These are phyloP conservation scores for Diploscapter pachys DNA, from an alignment of 1,140 invertebrate genomes.

Conservation along the genomic window DNA sequence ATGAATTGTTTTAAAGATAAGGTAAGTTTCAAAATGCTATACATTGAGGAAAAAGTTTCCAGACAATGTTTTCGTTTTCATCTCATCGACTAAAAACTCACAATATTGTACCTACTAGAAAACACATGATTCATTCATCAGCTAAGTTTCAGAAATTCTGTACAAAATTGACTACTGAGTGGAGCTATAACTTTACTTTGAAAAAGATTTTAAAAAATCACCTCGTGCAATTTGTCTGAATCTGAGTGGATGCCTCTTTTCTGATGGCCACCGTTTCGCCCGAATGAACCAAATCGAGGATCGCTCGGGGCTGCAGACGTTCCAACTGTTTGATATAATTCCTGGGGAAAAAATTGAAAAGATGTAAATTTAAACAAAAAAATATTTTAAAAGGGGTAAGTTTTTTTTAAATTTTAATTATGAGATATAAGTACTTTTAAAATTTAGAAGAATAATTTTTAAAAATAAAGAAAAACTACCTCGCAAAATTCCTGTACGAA, in stretches of 20 bases:
- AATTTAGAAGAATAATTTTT: conserved; percentile 63
- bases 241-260: conserved; percentile 75
- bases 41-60: no score
- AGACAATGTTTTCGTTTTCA: no score
- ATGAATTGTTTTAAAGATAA: conserved; percentile 4
- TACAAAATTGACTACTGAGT: background rate
- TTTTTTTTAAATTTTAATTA: conserved; percentile 59
- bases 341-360: conserved; percentile 65
- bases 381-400: background rate
- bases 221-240: conserved; percentile 28
- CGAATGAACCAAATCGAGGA: conserved; percentile 91
- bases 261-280: conserved; percentile 82
- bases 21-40: background rate
- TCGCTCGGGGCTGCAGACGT: conserved; percentile 82
- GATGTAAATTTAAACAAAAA: conserved; percentile 29
- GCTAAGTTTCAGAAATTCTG: no score
- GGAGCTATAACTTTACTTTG: conserved; percentile 1
- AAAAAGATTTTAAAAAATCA: conserved; percentile 6
- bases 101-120: no score
- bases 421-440: conserved; percentile 88
- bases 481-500: conserved; percentile 70
- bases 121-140: no score
- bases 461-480: conserved; percentile 29
- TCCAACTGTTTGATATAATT: conserved; percentile 92
- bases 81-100: no score